These are phyloP conservation scores for Mionectes olivaceus DNA, from an alignment of 2,797 vertebrate species.

Conservation along the genomic window DNA sequence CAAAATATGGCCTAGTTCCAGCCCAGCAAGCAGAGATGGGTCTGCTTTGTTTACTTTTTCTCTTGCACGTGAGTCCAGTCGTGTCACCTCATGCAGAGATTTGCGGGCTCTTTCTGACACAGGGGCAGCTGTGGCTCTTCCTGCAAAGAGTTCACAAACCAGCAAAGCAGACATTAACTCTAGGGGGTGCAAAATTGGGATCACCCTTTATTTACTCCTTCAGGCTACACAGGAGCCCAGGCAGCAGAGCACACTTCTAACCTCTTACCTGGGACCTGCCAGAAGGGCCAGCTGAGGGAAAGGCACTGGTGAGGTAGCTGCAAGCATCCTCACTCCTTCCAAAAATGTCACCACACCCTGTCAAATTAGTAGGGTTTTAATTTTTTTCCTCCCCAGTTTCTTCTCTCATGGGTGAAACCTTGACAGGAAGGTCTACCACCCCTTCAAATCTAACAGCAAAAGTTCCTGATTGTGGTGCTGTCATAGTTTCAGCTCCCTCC, in stretches of 20 bases:
- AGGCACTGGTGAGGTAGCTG: not conserved
- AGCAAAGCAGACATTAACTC: not conserved
- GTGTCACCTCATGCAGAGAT: rapidly evolving
- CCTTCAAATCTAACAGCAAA: not conserved
- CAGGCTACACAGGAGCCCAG: not conserved
- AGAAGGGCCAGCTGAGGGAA: not conserved
- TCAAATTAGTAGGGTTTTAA: not conserved
- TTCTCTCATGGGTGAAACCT: not conserved
- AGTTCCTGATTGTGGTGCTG: not conserved
- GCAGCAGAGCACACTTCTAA: not conserved
- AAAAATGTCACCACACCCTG: not conserved
- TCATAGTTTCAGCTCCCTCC: not conserved
- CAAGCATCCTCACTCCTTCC: not conserved
- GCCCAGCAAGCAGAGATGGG: not conserved
- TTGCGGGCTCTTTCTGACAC: rapidly evolving
- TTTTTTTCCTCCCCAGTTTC: not conserved
- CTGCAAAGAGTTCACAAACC: not conserved
- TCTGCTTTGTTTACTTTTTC: not conserved
- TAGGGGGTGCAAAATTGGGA: not conserved
- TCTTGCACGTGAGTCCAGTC: not conserved
- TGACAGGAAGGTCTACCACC: not conserved
- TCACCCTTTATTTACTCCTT: not conserved
- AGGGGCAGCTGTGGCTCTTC: rapidly evolving
- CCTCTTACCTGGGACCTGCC: not conserved
- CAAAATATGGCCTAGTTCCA: not conserved